Evolutionary conservation across 2,888 invertebrate species (phyloP).

Genomic region (Dryobotodes eremita): DNA sequence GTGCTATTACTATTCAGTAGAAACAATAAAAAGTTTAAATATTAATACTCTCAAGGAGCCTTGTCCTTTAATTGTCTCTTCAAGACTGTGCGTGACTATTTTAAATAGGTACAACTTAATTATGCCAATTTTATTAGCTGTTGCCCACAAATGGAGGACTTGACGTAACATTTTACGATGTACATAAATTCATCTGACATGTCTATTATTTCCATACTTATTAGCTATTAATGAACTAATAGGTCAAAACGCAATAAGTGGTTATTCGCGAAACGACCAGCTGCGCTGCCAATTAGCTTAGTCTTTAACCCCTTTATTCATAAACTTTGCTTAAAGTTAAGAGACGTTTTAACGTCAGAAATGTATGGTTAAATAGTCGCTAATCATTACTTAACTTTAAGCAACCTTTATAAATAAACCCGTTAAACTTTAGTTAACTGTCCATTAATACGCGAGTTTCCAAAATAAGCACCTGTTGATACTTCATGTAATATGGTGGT

Average conservation of each 20-base stretch:
- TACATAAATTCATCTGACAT: background rate
- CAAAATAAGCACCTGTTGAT: background rate
- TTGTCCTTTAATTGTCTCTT: background rate
- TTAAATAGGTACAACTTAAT: background rate
- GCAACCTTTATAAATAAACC: no score
- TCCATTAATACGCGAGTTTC: background rate
- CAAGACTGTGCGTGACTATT: background rate
- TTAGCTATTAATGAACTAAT: background rate
- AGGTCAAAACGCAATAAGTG: background rate
- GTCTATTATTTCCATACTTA: background rate
- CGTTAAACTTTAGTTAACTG: background rate
- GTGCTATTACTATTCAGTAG: no score
- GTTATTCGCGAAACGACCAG: background rate
- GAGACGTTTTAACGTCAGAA: no score
- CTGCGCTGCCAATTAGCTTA: background rate
- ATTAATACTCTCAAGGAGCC: background rate
- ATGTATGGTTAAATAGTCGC: no score
- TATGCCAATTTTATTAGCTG: conserved; percentile 8
- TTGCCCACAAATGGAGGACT: background rate
- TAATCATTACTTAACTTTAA: no score
- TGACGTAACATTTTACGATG: conserved; percentile 7
- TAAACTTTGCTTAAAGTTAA: no score
- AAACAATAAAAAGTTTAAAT: background rate
- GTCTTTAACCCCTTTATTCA: background rate
- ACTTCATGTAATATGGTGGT: background rate